phyloP scores from a whole-genome alignment of 2,113 vertebrate species.

The Rafetus swinhoei region DNA sequence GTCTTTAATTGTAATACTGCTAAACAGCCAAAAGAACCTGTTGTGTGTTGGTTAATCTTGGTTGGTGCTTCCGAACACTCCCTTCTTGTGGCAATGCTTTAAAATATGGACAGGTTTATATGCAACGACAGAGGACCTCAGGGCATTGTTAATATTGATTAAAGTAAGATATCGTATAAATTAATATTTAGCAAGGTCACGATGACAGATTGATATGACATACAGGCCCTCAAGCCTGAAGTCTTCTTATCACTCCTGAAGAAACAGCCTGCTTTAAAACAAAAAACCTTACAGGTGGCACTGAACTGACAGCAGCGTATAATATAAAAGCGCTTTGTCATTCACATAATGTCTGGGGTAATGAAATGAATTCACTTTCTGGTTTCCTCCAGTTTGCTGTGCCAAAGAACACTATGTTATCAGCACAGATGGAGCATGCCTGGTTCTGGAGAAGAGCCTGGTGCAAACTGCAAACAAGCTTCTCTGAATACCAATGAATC shows the following conservation, averaged over 20 bases:
- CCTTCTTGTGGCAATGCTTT: slow-evolving; percentile 21
- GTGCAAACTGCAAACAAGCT: slow-evolving; percentile 80
- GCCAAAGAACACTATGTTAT: slow-evolving; percentile 87
- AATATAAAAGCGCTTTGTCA: slow-evolving; percentile 83
- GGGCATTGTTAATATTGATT: slow-evolving; percentile 73
- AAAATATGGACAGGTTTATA: slow-evolving; percentile 43
- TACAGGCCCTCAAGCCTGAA: slow-evolving; percentile 69
- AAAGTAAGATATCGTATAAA: slow-evolving; percentile 69
- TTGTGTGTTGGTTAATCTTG: slow-evolving; percentile 3
- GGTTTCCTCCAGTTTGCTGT: slow-evolving; percentile 80
- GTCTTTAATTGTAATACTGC: slow-evolving; percentile 31
- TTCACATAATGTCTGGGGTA: slow-evolving; percentile 83
- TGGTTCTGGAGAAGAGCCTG: slow-evolving; percentile 85
- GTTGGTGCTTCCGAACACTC: slow-evolving; percentile 24
- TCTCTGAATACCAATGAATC: slow-evolving; percentile 84
- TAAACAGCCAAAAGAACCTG: slow-evolving; percentile 20
- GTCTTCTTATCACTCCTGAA: slow-evolving; percentile 65
- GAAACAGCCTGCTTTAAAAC: slow-evolving; percentile 58
- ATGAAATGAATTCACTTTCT: slow-evolving; percentile 84
- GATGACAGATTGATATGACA: slow-evolving; percentile 72
- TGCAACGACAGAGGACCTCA: slow-evolving; percentile 53
- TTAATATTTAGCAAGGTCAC: slow-evolving; percentile 78
- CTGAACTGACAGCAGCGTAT: slow-evolving; percentile 69
- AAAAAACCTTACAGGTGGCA: slow-evolving; percentile 75
- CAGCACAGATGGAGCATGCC: slow-evolving; percentile 85